Evolutionary conservation across 2,888 invertebrate genomes (phyloP), one percentile per base, ranked within the genome.

Genomic region (Lysandra coridon): DNA sequence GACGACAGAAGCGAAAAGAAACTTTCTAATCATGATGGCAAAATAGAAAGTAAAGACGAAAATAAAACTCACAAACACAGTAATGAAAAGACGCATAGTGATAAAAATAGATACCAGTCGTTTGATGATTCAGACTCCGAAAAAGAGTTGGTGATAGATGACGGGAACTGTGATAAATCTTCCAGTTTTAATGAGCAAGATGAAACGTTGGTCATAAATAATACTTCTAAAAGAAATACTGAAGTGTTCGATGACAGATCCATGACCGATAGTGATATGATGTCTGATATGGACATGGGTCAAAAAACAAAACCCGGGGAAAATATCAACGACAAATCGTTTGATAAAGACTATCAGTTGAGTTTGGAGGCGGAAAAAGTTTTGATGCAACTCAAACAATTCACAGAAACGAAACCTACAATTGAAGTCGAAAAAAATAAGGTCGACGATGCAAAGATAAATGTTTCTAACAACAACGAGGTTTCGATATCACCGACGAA

Each of bases 301-400:
- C 17, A 57, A 57, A 57, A 78, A 62, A 30, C 7, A 14, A 79
- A 33, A 53, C 60, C 40, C 12, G 78, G 40, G 33, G 79, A 79
- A 12, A 83, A 83, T 69, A 79, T 81, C 79, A 89, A 89, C 69
- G 87, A 89, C 73, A 85, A 83, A 80, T 88, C 91, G 80, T 82
- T 92, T 37, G 87, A 87, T 80, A 91, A 91, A 87, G 92, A 89
- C 40, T 85, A 88, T 81, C 90, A 90, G 84, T 83, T 94, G 64
- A 92, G 86, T 79, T 83, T 83, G 79, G 88, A 88, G 83, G 88
- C 88, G 60, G 88, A 88, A 74, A 87, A 88, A 84, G 86, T 88
- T 1, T 83, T 88, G 78, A 81, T 85, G 81, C 84, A 84, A 78
- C 81, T 88, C 30, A 86, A 88, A 83, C 87, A 86, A 80, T 92